Evolutionary conservation across 2,113 vertebrate genomes (phyloP).

Genomic region (Chascanopsetta lugubris): DNA sequence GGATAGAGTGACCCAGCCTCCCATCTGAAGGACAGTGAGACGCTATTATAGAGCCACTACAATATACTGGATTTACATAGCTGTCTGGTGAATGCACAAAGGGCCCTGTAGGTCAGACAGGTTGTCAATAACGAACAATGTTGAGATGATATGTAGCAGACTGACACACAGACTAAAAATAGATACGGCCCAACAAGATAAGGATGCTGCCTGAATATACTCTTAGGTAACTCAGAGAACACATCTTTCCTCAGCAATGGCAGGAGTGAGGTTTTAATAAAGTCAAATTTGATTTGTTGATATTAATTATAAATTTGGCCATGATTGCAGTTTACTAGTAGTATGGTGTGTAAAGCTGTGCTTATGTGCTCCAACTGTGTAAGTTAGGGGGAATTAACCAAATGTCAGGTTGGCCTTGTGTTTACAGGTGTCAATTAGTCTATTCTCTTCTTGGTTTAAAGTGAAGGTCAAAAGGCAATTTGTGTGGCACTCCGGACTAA

Average conservation of each 20-base stretch:
- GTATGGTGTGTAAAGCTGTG: no score
- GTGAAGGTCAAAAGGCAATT: no score
- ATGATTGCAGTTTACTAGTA: no score
- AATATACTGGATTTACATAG: conserved; percentile 39
- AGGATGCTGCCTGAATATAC: neutral
- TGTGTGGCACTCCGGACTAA: no score
- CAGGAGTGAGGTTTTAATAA: no score
- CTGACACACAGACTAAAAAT: conserved; percentile 16
- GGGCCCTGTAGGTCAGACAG: conserved; percentile 47
- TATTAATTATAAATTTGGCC: no score
- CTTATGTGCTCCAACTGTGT: no score
- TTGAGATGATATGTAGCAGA: conserved; percentile 39
- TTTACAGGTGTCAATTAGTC: neutral
- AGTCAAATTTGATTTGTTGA: no score
- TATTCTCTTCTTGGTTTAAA: neutral
- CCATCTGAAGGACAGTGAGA: conserved; percentile 32
- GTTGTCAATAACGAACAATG: conserved; percentile 48
- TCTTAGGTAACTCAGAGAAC: neutral
- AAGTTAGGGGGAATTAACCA: no score
- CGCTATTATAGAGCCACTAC: conserved; percentile 18
- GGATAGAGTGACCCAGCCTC: conserved; percentile 20
- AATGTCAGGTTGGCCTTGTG: neutral
- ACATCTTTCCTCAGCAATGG: no score
- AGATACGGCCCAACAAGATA: neutral
- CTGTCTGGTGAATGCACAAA: conserved; percentile 27